Evolutionary conservation across 2,888 invertebrate genomes (phyloP).

Genomic region (Nasonovia ribisnigri): DNA sequence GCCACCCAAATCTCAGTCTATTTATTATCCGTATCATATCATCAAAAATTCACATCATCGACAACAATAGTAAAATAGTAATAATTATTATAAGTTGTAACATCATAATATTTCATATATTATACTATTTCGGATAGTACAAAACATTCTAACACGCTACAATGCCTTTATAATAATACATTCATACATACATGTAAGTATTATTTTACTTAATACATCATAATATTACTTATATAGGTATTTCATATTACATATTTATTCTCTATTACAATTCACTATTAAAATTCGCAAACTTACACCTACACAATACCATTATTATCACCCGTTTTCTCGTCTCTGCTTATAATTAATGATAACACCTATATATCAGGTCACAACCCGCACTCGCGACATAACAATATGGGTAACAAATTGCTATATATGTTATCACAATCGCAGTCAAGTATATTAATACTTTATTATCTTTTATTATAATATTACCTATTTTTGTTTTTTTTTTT

Average conservation of each 20-base stretch:
- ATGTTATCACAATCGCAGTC: constrained; percentile 45
- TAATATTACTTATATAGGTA: neutral
- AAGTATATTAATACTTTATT: constrained; percentile 40
- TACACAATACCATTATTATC: constrained; percentile 49
- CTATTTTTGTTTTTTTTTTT: constrained; percentile 45
- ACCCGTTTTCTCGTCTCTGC: constrained; percentile 21
- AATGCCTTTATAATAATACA: constrained; percentile 31
- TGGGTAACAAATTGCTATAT: constrained; percentile 12
- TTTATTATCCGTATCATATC: constrained; percentile 37
- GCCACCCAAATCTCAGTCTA: constrained; percentile 54
- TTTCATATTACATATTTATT: constrained; percentile 34
- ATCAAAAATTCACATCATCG: constrained; percentile 45
- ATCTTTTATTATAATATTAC: constrained; percentile 41
- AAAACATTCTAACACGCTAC: constrained; percentile 35
- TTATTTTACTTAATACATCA: neutral
- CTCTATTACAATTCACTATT: constrained; percentile 27
- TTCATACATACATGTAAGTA: neutral
- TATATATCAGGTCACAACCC: constrained; percentile 18
- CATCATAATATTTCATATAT: neutral
- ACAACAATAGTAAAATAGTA: constrained; percentile 34
- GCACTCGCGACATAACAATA: constrained; percentile 19
- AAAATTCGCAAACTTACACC: constrained; percentile 22
- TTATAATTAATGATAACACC: constrained; percentile 22
- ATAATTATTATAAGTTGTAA: constrained; percentile 1
- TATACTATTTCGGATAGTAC: constrained; percentile 41